Evolutionary conservation across 2,888 invertebrate species (phyloP).

Genomic region (Lasioglossum malachurum): DNA sequence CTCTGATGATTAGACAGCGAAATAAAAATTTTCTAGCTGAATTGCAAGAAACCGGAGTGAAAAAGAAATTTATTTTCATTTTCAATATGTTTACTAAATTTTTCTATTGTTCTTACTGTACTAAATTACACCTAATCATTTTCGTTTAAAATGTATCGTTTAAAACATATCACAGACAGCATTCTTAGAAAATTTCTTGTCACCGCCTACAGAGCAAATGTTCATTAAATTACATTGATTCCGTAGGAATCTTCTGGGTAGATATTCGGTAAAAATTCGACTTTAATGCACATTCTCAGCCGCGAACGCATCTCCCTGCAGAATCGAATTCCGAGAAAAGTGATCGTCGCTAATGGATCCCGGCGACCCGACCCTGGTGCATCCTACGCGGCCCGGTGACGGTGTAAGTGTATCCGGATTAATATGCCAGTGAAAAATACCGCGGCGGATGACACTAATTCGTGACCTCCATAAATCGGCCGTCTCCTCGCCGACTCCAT

Average conservation of each 20-base stretch:
- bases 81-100: neutral
- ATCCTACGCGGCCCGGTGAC: neutral
- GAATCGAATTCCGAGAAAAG: constrained; percentile 15
- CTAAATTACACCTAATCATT: neutral
- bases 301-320: neutral
- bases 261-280: neutral
- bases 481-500: constrained; percentile 12
- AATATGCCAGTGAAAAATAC: constrained; percentile 58
- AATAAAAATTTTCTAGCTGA: neutral
- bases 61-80: neutral
- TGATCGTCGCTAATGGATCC: constrained; percentile 46
- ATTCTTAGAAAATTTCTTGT: too few species aligned
- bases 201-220: too few species aligned
- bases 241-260: neutral
- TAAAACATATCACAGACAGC: too few species aligned
- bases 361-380: neutral
- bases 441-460: constrained; percentile 62
- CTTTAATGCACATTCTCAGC: neutral
- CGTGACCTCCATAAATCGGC: constrained; percentile 60
- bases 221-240: neutral
- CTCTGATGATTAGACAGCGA: neutral
- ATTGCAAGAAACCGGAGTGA: neutral
- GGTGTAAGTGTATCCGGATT: constrained; percentile 44
- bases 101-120: neutral
- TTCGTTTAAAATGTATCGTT: neutral